phyloP scores from a whole-genome alignment of 2,113 vertebrate species.

The Grammomys dolichurus region DNA sequence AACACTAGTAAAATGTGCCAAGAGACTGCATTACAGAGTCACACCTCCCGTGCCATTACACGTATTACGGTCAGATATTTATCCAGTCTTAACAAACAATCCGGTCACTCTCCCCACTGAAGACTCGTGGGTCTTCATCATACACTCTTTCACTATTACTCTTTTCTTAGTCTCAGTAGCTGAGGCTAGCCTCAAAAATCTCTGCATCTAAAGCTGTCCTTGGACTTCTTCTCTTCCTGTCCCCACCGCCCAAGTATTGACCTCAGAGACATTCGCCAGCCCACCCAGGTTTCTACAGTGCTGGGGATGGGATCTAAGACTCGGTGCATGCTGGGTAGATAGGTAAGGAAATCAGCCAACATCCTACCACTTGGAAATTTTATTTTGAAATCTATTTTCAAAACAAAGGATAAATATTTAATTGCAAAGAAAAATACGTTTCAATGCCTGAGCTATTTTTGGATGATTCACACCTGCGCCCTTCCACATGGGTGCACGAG shows the following conservation, averaged over 20 bases:
- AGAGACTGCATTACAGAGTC: neutral
- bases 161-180: neutral
- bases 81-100: constrained; percentile 23
- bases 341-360: neutral
- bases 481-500: neutral
- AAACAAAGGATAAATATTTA: constrained; percentile 22
- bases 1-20: constrained; percentile 21
- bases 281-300: too few relatives aligned
- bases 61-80: constrained; percentile 10
- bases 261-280: neutral
- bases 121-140: neutral
- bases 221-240: neutral
- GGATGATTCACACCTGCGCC: neutral
- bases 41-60: neutral
- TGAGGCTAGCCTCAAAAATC: neutral
- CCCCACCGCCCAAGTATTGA: neutral
- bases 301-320: too few relatives aligned
- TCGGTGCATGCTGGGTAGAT: neutral
- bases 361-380: neutral
- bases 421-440: constrained; percentile 28
- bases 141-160: neutral
- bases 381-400: constrained; percentile 33
- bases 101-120: constrained; percentile 4
- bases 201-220: neutral
- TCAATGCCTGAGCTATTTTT: neutral